These are phyloP conservation scores for Dasyornis broadbenti DNA, from an alignment of 2,113 vertebrate species.

Conservation along the genomic window DNA sequence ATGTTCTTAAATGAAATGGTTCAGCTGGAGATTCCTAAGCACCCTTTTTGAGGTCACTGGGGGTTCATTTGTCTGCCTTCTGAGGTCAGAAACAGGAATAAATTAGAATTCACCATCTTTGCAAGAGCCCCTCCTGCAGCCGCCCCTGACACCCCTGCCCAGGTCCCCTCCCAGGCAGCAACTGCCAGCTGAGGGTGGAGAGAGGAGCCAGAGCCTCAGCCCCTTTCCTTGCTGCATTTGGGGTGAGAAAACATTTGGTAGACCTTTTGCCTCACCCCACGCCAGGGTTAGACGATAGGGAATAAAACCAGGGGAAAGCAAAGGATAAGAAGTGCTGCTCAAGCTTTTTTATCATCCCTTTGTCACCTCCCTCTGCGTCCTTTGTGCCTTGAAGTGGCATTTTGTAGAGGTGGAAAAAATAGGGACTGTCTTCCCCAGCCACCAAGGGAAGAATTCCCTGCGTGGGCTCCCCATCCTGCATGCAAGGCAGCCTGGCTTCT, in stretches of 20 bases:
- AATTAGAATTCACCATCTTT: not conserved
- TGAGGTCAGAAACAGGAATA: not conserved
- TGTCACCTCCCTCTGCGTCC: not conserved
- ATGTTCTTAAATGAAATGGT: not conserved
- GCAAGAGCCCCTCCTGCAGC: not conserved
- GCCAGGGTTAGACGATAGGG: not conserved
- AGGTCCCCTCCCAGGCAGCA: too few relatives aligned
- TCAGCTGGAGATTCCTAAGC: not conserved
- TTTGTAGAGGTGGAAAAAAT: not conserved
- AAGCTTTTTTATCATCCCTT: not conserved
- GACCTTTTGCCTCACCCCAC: not conserved
- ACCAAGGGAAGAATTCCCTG: not conserved
- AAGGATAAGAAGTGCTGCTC: not conserved
- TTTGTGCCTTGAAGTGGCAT: not conserved
- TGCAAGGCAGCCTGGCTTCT: not conserved
- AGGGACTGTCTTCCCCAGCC: not conserved
- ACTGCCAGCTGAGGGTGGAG: accelerated
- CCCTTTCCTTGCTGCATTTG: not conserved
- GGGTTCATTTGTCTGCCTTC: not conserved
- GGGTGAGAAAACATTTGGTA: not conserved
- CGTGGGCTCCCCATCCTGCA: not conserved
- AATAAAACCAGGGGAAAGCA: not conserved
- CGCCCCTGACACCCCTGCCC: not conserved
- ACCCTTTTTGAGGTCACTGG: not conserved
- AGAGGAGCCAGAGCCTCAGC: not conserved